Evolutionary conservation across 1,140 invertebrate species (phyloP).

Genomic region (Fopius arisanus): DNA sequence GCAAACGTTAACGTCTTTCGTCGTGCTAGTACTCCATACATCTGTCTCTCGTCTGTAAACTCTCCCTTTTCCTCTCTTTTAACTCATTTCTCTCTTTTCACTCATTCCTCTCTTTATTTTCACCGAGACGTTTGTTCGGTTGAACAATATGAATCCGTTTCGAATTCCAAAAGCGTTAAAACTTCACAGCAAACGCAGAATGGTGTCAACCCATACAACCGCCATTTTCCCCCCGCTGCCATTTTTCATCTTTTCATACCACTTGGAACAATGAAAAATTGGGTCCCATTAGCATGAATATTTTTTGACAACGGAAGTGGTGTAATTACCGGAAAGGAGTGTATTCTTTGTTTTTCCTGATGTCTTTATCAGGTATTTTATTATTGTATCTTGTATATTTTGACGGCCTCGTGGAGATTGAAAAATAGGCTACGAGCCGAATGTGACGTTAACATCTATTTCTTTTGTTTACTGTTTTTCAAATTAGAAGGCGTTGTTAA

Average conservation of each 20-base stretch:
- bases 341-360: background rate
- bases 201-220: conserved; percentile 36
- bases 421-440: background rate
- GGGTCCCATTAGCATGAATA: background rate
- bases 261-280: conserved; percentile 1
- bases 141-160: conserved; percentile 27
- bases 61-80: too few relatives aligned
- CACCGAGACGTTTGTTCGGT: conserved; percentile 21
- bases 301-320: background rate
- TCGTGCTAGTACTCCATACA: background rate
- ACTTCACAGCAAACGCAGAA: conserved; percentile 2
- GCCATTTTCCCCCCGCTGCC: background rate
- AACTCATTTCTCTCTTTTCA: background rate
- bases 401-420: background rate
- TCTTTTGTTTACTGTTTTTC: conserved; percentile 5
- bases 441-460: background rate
- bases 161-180: conserved; percentile 43
- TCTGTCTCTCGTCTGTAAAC: background rate
- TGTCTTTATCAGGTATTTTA: background rate
- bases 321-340: conserved; percentile 17
- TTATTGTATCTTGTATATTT: background rate
- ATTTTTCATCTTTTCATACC: background rate
- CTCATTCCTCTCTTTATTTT: too few relatives aligned
- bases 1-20: conserved; percentile 21
- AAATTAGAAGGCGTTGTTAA: background rate